Evolutionary conservation across 2,797 vertebrate species (phyloP).

Genomic region (Podarcis siculus): DNA sequence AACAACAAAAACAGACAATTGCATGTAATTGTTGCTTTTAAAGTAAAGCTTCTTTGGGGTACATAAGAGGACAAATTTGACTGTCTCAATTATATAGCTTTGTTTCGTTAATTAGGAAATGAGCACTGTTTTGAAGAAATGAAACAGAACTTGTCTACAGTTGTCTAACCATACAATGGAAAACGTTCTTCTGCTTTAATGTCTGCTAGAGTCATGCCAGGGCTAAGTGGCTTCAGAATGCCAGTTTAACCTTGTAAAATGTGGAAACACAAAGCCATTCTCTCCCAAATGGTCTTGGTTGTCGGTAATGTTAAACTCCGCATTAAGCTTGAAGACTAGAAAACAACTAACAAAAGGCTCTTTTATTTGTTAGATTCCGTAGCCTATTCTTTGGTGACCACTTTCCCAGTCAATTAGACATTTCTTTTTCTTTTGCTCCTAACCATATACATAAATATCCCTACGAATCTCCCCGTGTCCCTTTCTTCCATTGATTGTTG

Average conservation of each 20-base stretch:
- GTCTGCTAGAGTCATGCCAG: neutral
- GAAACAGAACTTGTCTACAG: neutral
- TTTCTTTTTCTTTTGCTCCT: neutral
- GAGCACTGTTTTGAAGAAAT: slow-evolving; percentile 22
- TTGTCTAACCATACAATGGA: neutral
- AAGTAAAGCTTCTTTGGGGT: slow-evolving; percentile 49
- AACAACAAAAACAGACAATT: slow-evolving; percentile 64
- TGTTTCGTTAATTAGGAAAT: slow-evolving; percentile 17
- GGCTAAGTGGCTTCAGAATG: neutral
- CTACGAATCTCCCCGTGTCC: neutral
- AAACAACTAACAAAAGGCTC: neutral
- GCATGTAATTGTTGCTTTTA: slow-evolving; percentile 56
- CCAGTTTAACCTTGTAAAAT: neutral
- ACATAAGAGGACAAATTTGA: slow-evolving; percentile 24
- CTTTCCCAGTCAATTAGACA: neutral
- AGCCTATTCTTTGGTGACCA: neutral
- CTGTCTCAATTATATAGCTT: slow-evolving; percentile 36
- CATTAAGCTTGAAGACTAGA: neutral
- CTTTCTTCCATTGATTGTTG: neutral
- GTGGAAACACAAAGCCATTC: neutral
- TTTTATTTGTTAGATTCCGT: neutral
- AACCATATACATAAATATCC: neutral
- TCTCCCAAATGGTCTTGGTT: neutral
- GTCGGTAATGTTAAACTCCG: neutral
- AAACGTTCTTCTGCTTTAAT: neutral